Base-by-base conservation (phyloP, 2,888 invertebrate species). In the Amblyjoppa proteus region DNA sequence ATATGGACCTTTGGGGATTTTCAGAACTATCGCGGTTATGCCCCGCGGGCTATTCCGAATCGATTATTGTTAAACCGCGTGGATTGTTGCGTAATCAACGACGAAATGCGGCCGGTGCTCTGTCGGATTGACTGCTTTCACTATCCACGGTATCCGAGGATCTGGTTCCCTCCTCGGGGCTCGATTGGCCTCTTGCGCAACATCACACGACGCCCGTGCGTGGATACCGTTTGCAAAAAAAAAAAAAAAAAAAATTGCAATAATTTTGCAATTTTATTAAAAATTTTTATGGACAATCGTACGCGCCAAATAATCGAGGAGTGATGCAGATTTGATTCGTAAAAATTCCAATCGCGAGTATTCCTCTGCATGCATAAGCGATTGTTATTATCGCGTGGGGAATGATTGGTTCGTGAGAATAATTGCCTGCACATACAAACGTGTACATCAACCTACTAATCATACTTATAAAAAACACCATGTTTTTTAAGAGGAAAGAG, bases 101-200 rank as follows among this genome's bases (percentile, higher is more conserved):
- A 82, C 84, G 83, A 86, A 84, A 86, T 41, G 56, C 66, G 74
- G 34, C 53, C 71, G 80, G 70, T 61, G 64, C 84, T 81, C 64
- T 74, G 83, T 88, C 74, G 85, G 85, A 89, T 90, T 90, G 89
- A 88, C 88, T 90, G 91, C 93, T 93, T 93, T 93, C 93, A 92
- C 93, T 91, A 90, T 92, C 88, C 89, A 87, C 85, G 88, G 87
- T 82, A 68, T 81, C 79, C 88, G 87, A 88, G 88, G 91, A 92
- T 92, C 91, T 91, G 91, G 89, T 92, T 91, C 90, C 88, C 91
- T 88, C 89, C 89, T 89, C 89, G 87, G 79, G 88, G 86, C 85
- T 87, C 88, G 66, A 87, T 84, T 49, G 41, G 73, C 34, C 68
- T 88, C 88, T 93, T 93, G 89, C 91, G 90, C 87, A 92, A 93